Evolutionary conservation across 2,797 vertebrate genomes (phyloP), one percentile per base, ranked within the genome.

Genomic region (Potorous gilbertii): DNA sequence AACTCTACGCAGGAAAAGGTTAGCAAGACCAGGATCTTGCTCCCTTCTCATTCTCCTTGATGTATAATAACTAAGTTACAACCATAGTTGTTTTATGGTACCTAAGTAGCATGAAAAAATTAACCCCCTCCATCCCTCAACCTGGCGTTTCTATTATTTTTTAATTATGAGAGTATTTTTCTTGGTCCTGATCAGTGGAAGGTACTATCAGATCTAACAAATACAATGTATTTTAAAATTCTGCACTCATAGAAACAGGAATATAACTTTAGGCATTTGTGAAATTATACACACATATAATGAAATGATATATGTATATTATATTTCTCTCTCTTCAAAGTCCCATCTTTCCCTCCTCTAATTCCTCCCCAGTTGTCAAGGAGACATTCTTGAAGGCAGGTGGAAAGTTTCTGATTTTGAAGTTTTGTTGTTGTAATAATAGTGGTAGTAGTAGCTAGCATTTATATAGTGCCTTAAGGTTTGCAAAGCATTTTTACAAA

Each of bases 401-500:
- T 90, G 90, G 94, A 95, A 98, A 96, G 89, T 96, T 97, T 97
- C 95, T 97, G 90, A 94, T 94, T 97, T 95, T 95, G 94, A 96
- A 97, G 59, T 93, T 96, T 93, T 93, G 55, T 95, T 97, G 92
- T 92, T 94, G 95, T 96, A 87, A 11, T 46, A 87, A 11, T 87
- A 87, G 74, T 46, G 27, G 21, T 87, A 46, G 18, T 24, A 24
- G 46, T 18, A 81, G 40, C 34, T 74, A 74, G 31, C 18, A 46
- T 81, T 81, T 46, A 50, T 27, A 27, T 46, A 46, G 74, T 87
- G 40, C 74, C 74, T 87, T 81, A 21, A 31, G 18, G 1, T 81
- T 81, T 46, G 18, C n/a, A 81, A 46, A 81, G 0, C 8, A 81
- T 24, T 27, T 87, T 87, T 50, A 87, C 24, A 87, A 46, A 87